Base-by-base conservation (phyloP, 1,140 invertebrate species). In the Araneus ventricosus region DNA sequence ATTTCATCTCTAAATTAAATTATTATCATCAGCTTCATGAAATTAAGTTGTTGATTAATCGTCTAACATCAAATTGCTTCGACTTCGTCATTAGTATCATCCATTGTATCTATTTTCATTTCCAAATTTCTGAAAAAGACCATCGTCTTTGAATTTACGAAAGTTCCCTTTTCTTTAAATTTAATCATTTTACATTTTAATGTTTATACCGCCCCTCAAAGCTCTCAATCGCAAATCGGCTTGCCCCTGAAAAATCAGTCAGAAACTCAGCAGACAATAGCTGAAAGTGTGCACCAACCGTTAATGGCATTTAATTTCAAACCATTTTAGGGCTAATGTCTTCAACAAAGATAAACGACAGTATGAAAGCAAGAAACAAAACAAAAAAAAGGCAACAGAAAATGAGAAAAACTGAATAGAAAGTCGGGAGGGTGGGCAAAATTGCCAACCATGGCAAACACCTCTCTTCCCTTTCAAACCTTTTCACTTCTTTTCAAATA, bases 271-370 rank as follows among this genome's bases (percentile, higher is more conserved):
- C 88, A 85, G 57, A 85, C 75, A 91, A 91, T 84, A 22, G 90
- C 79, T 57, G 17, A 85, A 91, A 84, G n/a, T 91, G 90, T 63
- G 79, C 90, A 84, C 30, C 79, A 85, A 84, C 57, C 90, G 59
- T 85, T 91, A 91, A 91, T 91, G 90, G 90, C 90, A 90, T 91
- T 91, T 91, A 91, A 91, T 91, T 91, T 91, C 79, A 63, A 67
- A 67, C 90, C 90, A 84, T 82, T 85, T 91, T 91, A 84, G 52
- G 30, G 90, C 90, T 91, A 91, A 91, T 91, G 80, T 91, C 90
- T 91, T 91, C 37, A 82, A 75, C 63, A 59, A 84, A 91, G 90
- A 91, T 91, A 91, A 91, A 91, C 90, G 90, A 52, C 57, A 45
- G 57, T 59, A 91, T 84, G 80, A 91, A 80, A 67, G 90, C 30